phyloP scores from a whole-genome alignment of 2,888 invertebrate genomes.

The Dorcus hopei region DNA sequence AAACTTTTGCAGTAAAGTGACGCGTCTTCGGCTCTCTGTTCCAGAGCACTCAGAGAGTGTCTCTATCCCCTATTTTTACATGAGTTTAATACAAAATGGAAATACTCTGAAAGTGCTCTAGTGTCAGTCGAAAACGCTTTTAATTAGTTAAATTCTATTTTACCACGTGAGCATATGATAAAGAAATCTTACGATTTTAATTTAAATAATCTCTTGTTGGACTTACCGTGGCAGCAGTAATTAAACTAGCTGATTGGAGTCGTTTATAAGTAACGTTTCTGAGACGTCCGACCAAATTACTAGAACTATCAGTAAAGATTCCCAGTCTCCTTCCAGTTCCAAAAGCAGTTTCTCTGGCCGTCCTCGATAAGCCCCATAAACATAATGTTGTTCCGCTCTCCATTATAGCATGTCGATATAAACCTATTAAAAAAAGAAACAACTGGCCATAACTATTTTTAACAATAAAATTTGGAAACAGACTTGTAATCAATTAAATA shows the following conservation, averaged over 20 bases:
- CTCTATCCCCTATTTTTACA: no score
- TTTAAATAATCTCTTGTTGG: no score
- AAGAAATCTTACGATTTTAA: background rate
- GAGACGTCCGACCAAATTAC: conserved; percentile 22
- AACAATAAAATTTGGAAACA: background rate
- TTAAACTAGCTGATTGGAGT: background rate
- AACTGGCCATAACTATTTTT: background rate
- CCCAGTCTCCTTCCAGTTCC: conserved; percentile 21
- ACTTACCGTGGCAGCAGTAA: no score
- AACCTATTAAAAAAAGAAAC: conserved; percentile 1
- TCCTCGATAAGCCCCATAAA: conserved; percentile 14
- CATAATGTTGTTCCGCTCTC: conserved; percentile 12
- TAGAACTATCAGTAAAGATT: conserved; percentile 23
- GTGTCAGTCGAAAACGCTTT: no score
- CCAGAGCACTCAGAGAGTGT: no score
- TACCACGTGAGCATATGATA: background rate
- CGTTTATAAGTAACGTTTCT: conserved; percentile 18
- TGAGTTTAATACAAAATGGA: no score
- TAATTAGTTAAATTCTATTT: no score
- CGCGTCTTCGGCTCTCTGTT: no score
- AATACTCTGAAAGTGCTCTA: no score
- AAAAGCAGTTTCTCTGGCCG: conserved; percentile 20
- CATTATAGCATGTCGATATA: conserved; percentile 11
- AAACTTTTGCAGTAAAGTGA: no score
- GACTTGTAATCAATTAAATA: no score